A percentile compares a stretch with the other conserved stretches of the same genome.
These are phyloP conservation scores for Drosophila tanythrix DNA, from an alignment of 2,888 invertebrate species.

Conservation along the genomic window DNA sequence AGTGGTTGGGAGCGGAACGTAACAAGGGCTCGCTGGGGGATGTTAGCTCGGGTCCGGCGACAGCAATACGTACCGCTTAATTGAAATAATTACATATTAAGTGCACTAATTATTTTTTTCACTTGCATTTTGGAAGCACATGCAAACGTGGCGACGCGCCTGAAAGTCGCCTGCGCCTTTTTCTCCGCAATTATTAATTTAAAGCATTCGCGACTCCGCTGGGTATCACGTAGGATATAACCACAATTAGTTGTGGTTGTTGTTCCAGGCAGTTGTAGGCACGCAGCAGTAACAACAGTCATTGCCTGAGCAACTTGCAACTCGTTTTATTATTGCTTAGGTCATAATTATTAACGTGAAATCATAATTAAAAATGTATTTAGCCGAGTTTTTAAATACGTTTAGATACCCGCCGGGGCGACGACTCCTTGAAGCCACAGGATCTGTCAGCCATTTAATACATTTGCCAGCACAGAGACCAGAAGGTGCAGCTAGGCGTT, in stretches of 20 bases:
- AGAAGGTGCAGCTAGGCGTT: conserved; percentile 19
- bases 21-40: conserved; percentile 46
- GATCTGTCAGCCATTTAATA: conserved; percentile 21
- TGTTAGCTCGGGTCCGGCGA: conserved; percentile 17
- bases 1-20: conserved; percentile 15
- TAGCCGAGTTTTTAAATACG: conserved; percentile 71
- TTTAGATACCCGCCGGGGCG: conserved; percentile 31
- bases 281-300: conserved; percentile 24
- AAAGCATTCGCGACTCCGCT: conserved; percentile 72
- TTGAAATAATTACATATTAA: conserved; percentile 84
- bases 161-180: conserved; percentile 67
- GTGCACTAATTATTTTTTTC: conserved; percentile 81
- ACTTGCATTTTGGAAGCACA: conserved; percentile 52
- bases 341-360: conserved; percentile 77
- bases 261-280: conserved; percentile 28
- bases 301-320: conserved; percentile 31
- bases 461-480: not conserved
- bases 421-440: conserved; percentile 12
- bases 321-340: conserved; percentile 64
- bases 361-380: conserved; percentile 83
- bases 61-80: conserved; percentile 68
- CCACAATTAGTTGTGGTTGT: conserved; percentile 38
- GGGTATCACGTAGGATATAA: conserved; percentile 72
- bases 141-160: conserved; percentile 61
- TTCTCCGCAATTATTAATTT: conserved; percentile 77